phyloP scores from a whole-genome alignment of 1,140 invertebrate species.

The Drosophila oshimai region DNA sequence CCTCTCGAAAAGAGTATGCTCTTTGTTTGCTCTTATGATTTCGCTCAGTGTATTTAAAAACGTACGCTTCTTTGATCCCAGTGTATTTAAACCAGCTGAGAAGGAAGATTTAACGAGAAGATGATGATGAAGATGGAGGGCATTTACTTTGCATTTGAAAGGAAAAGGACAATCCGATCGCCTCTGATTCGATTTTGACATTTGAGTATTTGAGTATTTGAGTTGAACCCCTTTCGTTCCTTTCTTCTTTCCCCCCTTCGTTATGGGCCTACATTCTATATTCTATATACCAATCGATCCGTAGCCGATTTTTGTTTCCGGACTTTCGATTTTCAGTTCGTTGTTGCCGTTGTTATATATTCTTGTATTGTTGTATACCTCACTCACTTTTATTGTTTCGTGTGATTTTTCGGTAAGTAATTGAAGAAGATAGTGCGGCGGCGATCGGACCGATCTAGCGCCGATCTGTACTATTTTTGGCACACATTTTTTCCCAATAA shows the following conservation, averaged over 20 bases:
- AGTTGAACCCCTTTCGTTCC: conserved; percentile 12
- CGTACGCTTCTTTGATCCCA: conserved; percentile 28
- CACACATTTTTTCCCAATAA: conserved; percentile 44
- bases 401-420: conserved; percentile 74
- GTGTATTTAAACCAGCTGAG: not conserved
- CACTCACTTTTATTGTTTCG: conserved; percentile 54
- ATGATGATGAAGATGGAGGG: not conserved
- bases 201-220: conserved; percentile 8
- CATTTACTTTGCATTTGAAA: not conserved
- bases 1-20: conserved; percentile 16
- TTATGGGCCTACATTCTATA: not conserved
- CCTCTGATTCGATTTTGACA: conserved; percentile 12
- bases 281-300: conserved; percentile 6
- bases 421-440: not conserved
- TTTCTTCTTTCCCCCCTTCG: conserved; percentile 4
- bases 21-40: conserved; percentile 42
- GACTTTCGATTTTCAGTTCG: conserved; percentile 30
- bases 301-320: conserved; percentile 26
- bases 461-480: conserved; percentile 58
- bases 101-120: not conserved
- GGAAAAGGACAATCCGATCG: not conserved
- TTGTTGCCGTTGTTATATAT: conserved; percentile 33
- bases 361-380: conserved; percentile 50
- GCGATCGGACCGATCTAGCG: conserved; percentile 20
- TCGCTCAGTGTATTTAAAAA: conserved; percentile 42